Evolutionary conservation across 2,113 vertebrate species (phyloP).

Genomic region (Scalopus aquaticus): DNA sequence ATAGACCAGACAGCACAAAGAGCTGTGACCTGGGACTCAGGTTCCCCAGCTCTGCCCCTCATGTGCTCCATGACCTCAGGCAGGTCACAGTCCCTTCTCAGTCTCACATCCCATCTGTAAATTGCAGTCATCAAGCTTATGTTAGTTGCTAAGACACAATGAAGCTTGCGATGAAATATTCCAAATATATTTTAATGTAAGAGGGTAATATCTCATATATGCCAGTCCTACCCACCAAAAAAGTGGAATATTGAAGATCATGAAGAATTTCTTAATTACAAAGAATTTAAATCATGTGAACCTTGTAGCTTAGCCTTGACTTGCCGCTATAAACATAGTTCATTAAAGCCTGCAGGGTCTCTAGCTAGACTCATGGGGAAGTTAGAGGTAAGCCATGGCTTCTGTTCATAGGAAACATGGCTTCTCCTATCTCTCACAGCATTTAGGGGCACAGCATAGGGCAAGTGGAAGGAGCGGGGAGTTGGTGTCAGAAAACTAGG

Average conservation of each 20-base stretch:
- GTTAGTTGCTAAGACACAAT: neutral
- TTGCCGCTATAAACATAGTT: neutral
- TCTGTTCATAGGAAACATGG: neutral
- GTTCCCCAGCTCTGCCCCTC: fast-evolving
- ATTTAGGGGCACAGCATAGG: neutral
- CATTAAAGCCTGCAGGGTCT: neutral
- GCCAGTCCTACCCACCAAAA: neutral
- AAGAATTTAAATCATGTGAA: neutral
- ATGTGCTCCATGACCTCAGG: neutral
- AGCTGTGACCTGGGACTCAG: fast-evolving
- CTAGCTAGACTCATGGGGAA: neutral
- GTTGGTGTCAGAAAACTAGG: neutral
- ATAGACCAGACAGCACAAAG: fast-evolving
- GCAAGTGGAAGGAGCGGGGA: neutral
- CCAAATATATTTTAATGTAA: neutral
- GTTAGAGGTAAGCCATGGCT: neutral
- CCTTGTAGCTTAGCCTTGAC: neutral
- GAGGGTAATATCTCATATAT: neutral
- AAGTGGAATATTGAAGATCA: neutral
- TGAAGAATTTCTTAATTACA: neutral
- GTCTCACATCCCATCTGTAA: neutral
- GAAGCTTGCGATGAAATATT: neutral
- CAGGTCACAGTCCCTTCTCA: neutral
- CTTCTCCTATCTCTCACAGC: neutral
- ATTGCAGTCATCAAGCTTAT: neutral